These are phyloP conservation scores for Lepidocyrtoides sp. DNA, from an alignment of 2,888 invertebrate species.

Conservation along the genomic window DNA sequence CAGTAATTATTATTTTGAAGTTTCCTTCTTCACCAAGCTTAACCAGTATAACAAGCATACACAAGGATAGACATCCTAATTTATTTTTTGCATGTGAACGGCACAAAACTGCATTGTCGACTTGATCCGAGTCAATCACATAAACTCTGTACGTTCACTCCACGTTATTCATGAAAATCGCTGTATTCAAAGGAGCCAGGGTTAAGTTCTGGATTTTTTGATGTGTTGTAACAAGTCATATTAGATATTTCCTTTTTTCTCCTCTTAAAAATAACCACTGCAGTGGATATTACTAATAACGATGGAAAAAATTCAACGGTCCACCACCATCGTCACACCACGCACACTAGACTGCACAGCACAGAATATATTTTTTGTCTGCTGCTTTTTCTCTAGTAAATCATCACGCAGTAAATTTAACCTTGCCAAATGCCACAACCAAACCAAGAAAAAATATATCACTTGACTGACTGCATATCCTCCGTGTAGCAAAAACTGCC, in stretches of 20 bases:
- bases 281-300: background rate
- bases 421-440: constrained; percentile 51
- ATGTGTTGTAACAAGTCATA: background rate
- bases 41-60: no score
- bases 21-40: background rate
- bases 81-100: no score
- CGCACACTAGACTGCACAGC: background rate
- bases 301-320: background rate
- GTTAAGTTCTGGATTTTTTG: no score
- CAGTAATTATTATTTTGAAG: background rate
- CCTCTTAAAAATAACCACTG: constrained; percentile 9
- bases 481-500: background rate
- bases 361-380: background rate
- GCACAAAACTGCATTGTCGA: no score
- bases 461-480: constrained; percentile 19
- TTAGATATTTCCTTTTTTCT: constrained; percentile 1
- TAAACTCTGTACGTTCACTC: no score
- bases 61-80: no score
- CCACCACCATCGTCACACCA: constrained; percentile 17
- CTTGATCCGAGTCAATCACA: no score
- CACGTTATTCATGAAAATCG: no score
- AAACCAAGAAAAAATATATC: constrained; percentile 2
- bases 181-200: no score
- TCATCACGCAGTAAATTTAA: constrained; percentile 60
- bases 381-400: background rate